Base-by-base conservation (phyloP, 2,888 invertebrate genomes). In the Drosophila suboccidentalis region DNA sequence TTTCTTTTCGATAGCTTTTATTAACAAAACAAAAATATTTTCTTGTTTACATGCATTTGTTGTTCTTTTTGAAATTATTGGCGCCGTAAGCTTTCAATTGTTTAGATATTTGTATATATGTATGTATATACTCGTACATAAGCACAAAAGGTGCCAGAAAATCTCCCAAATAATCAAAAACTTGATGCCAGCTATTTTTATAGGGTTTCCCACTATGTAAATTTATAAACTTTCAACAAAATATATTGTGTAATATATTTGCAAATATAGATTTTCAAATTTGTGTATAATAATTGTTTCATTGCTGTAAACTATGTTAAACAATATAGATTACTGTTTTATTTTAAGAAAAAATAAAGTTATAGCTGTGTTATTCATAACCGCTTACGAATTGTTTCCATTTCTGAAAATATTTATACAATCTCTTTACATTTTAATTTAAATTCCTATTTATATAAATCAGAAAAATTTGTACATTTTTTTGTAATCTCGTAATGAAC, bases 21-120 rank as follows among this genome's bases (percentile, higher is more conserved):
- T 61, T 38, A 29, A 34, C 38, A 77, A 46, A 54, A 44, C 34
- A 70, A 49, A 19, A 32, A 11, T 13, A 47, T 51, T 44, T 53
- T 15, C 13, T 51, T 34, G 34, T 11, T 22, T 53, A 44, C 43
- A 50, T 19, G n/a, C 6, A 34, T 54, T 65, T 64, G 19, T 65
- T 81, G 75, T 75, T 85, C 68, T 62, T 46, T 13, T 13, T 17
- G 26, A 58, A 51, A 58, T 39, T 49, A 63, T 70, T 60, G 57
- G 47, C 53, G 71, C 75, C 64, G 8, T 64, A 41, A 58, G 32
- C 44, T 61, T 71, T 49, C 8, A 43, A 54, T 62, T 75, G 58
- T 75, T 69, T 59, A 15, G 39, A 59, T 50, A 63, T 22, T 59
- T 50, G 9, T 32, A 2, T 32, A 41, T 50, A 11, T n/a, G 4